Evolutionary conservation across 2,113 vertebrate genomes (phyloP), one percentile per base, ranked within the genome.

Genomic region (Redunca redunca): DNA sequence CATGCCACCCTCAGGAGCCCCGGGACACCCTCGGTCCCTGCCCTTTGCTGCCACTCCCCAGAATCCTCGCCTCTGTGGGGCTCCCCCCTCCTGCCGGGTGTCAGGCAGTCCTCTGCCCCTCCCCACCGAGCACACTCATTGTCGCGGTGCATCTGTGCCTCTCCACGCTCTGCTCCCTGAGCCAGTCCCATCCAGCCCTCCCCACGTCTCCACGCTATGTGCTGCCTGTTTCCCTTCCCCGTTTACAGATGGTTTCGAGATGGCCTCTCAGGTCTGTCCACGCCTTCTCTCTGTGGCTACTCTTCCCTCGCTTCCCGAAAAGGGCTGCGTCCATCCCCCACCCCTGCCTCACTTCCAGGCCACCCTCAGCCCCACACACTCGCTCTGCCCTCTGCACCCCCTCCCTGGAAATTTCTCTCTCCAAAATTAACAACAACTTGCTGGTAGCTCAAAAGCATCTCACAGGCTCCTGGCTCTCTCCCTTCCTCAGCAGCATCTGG

Each of bases 111-210:
- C 62, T 50, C 50, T 3, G 15, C 81, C 86, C 23, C 5, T 86
- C 28, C 5, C 1, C 2, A 0, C 53, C 2, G 2, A 7, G 48
- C 15, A 21, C 17, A 5, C 26, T 55, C 33, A 36, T 6, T 15
- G 13, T 55, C 6, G 1, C 10, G 0, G 3, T 0, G 2, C 11
- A 5, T 12, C 25, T 5, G 15, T 1, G 5, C 26, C 50, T 46
- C 30, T 16, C 9, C 9, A 11, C 40, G 30, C 88, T 52, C 94
- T 40, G n/a, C 26, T 80, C 64, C 53, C n/a, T 6, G 7, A 28
- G 25, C 12, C 1, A 0, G 3, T 3, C 58, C 9, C 5, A 0
- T 13, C 55, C 36, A 16, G n/a, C 23, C 57, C 33, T 40, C 30
- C 57, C 26, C 2, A 28, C 0, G 1, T 28, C 26, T 33, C 55